Conservation (phyloP, 2,888 invertebrate genomes). For the Drosophila siamana region DNA sequence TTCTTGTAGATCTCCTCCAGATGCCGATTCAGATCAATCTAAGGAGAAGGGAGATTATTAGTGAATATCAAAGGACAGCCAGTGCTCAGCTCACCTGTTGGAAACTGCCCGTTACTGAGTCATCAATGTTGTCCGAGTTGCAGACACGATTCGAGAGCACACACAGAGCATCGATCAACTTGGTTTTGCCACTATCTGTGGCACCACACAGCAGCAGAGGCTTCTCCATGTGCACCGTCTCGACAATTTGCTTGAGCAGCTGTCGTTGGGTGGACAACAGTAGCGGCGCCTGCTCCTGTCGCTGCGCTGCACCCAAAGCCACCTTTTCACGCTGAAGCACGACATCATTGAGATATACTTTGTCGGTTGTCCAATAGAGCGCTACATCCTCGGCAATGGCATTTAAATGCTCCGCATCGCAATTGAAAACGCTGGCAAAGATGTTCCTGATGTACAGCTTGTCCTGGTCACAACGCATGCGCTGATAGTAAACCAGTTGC, state of each 20-base stretch:
- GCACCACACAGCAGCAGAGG: constrained; percentile 89
- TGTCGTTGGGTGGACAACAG: constrained; percentile 88
- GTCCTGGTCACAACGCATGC: constrained; percentile 93
- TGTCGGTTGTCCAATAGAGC: constrained; percentile 87
- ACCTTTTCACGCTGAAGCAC: constrained; percentile 85
- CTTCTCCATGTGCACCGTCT: constrained; percentile 96
- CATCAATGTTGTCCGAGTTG: constrained; percentile 84
- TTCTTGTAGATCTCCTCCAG: constrained; percentile 88
- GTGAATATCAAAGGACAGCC: background rate
- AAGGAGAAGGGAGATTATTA: background rate
- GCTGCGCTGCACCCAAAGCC: constrained; percentile 69
- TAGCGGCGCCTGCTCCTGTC: constrained; percentile 85
- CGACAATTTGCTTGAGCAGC: constrained; percentile 91
- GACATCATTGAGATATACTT: constrained; percentile 89
- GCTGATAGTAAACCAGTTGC: constrained; percentile 92
- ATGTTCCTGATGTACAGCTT: constrained; percentile 88
- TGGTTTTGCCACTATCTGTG: constrained; percentile 85
- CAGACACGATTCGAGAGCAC: constrained; percentile 82
- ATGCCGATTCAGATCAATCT: constrained; percentile 86
- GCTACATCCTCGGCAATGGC: constrained; percentile 86
- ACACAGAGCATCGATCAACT: constrained; percentile 83
- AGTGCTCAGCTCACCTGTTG: constrained; percentile 90
- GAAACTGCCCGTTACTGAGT: constrained; percentile 92
- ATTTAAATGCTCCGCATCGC: constrained; percentile 81
- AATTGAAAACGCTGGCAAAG: constrained; percentile 86